phyloP scores from a whole-genome alignment of 2,797 vertebrate species.

The Australoheros facetus region DNA sequence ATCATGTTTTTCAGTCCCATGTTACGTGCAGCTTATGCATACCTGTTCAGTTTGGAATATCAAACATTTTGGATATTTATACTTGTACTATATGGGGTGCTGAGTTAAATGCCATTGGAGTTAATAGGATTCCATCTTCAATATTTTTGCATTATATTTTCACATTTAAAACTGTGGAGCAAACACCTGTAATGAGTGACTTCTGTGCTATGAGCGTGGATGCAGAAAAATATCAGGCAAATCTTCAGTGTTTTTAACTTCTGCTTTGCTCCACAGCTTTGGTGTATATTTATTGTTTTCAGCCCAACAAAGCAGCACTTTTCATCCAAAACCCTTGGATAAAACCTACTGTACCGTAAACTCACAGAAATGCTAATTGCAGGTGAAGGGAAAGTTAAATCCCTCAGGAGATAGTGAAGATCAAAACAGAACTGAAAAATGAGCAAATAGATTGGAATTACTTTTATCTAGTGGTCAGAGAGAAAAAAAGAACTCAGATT shows the following conservation, averaged over 20 bases:
- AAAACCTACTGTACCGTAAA: neutral
- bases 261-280: too few species aligned
- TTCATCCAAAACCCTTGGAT: neutral
- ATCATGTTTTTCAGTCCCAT: neutral
- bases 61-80: neutral
- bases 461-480: neutral
- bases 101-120: rapidly evolving
- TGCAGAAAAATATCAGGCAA: neutral
- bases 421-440: neutral
- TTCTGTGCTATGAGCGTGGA: neutral
- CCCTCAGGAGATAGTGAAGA: neutral
- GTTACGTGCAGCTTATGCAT: neutral
- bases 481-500: neutral
- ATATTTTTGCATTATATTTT: neutral
- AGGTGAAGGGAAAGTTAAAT: neutral
- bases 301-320: neutral
- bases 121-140: neutral
- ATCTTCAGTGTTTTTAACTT: neutral
- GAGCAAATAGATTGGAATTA: neutral
- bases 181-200: neutral
- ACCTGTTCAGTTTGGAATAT: neutral
- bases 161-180: neutral
- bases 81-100: neutral
- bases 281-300: too few species aligned
- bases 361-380: neutral